Evolutionary conservation across 2,797 vertebrate genomes (phyloP), one percentile per base, ranked within the genome.

Genomic region (Orestias chungarensis): DNA sequence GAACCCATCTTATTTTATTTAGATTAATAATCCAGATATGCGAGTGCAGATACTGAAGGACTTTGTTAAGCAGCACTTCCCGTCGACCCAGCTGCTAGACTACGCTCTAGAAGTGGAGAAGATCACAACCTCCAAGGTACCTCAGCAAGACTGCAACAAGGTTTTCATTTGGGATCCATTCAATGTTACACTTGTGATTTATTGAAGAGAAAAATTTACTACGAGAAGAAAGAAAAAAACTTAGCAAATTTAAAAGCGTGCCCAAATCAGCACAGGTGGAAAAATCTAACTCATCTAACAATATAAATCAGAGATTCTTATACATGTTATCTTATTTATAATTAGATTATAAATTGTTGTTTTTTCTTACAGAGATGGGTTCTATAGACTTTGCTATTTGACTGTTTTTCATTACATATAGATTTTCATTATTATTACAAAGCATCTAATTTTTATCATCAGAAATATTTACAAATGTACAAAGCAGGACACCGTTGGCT

Each of bases 21-120:
- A 98, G 97, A 95, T 98, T 83, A 97, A 98, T 83, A 98, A 98
- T 85, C 97, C 97, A 1, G 97, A 98, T 81, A 97, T 98, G 97
- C 91, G 97, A 44, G 97, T 98, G 73, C 96, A 97, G 88, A 98
- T 98, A 70, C 94, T 98, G 78, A 98, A 97, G 88, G 97, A 96
- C 83, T 98, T 94, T 0, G 96, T 97, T 64, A 97, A 96, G 80
- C 96, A 96, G 90, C 91, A 98, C 79, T 99, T 99, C 82, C 93
- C 96, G 1, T 95, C 97, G 68, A 96, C 96, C 1, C 97, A 96
- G 0, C 92, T 99, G 57, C 90, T 99, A 0, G 97, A 99, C 87
- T 99, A 99, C 0, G 97, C 98, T 0, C 93, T 99, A 4, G 96
- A 99, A 75, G 98, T 99, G 14, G 98, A 99, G 87, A 99, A 99